phyloP scores from a whole-genome alignment of 2,113 vertebrate species.

The Dendropsophus ebraccatus region DNA sequence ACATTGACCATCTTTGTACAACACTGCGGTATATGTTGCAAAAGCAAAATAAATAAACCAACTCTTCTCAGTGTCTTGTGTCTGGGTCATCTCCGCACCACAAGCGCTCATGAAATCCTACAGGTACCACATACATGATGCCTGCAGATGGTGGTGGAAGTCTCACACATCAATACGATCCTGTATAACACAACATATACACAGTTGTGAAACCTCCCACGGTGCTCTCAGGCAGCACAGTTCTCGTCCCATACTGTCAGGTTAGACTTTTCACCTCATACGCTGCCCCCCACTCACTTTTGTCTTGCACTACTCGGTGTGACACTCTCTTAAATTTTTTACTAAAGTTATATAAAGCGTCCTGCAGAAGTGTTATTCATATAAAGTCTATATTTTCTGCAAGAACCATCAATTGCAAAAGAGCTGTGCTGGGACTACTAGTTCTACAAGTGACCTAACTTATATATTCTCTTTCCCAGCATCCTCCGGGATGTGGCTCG shows the following conservation, averaged over 20 bases:
- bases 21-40: too few relatives aligned
- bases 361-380: background rate
- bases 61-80: too few relatives aligned
- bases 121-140: too few relatives aligned
- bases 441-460: background rate
- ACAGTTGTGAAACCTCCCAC: background rate
- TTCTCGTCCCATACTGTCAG: background rate
- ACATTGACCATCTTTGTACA: too few relatives aligned
- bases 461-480: background rate
- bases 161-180: background rate
- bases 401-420: background rate
- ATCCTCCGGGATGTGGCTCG: too few relatives aligned
- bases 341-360: background rate
- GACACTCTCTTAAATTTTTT: background rate
- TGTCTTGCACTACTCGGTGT: background rate
- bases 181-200: background rate
- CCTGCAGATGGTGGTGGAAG: background rate
- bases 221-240: background rate
- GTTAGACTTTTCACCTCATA: background rate
- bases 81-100: background rate
- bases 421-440: background rate
- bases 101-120: too few relatives aligned
- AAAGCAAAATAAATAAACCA: too few relatives aligned
- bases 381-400: background rate
- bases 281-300: background rate